Evolutionary conservation across 2,113 vertebrate species (phyloP).

Genomic region (Bos indicus): DNA sequence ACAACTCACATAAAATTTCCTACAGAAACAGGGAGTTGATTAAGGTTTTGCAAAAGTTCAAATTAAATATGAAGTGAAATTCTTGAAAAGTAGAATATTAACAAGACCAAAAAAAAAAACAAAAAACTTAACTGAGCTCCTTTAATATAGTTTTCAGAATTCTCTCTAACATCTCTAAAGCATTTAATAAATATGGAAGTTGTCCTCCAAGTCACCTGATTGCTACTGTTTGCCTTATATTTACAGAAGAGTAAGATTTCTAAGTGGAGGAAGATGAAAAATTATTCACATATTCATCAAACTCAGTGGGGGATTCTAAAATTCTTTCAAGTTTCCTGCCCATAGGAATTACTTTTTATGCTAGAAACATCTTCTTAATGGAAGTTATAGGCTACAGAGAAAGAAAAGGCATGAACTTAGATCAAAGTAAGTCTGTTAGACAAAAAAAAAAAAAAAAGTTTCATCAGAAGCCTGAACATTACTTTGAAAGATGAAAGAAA

Average conservation of each 20-base stretch:
- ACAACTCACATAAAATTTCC: not conserved
- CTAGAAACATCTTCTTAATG: not conserved
- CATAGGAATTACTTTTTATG: not conserved
- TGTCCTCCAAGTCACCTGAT: not conserved
- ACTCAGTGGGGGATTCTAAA: not conserved
- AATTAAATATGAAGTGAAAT: not conserved
- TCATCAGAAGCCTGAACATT: not conserved
- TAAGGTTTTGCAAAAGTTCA: not conserved
- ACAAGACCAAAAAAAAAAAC: not conserved
- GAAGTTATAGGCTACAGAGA: not conserved
- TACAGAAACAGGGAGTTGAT: not conserved
- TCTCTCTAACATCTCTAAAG: not conserved
- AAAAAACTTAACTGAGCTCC: not conserved
- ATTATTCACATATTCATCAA: not conserved
- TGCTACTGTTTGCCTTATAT: not conserved
- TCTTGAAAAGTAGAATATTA: not conserved
- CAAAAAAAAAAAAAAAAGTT: not conserved
- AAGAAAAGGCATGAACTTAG: not conserved
- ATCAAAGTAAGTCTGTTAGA: constrained; percentile 12
- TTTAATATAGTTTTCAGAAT: not conserved
- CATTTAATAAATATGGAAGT: not conserved
- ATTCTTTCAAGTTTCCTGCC: constrained; percentile 4
- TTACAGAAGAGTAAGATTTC: not conserved
- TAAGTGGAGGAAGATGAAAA: not conserved
- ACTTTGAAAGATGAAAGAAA: constrained; percentile 44